Conservation (phyloP, 53 echinoderm and acorn worm species). For the Crossaster papposus region DNA sequence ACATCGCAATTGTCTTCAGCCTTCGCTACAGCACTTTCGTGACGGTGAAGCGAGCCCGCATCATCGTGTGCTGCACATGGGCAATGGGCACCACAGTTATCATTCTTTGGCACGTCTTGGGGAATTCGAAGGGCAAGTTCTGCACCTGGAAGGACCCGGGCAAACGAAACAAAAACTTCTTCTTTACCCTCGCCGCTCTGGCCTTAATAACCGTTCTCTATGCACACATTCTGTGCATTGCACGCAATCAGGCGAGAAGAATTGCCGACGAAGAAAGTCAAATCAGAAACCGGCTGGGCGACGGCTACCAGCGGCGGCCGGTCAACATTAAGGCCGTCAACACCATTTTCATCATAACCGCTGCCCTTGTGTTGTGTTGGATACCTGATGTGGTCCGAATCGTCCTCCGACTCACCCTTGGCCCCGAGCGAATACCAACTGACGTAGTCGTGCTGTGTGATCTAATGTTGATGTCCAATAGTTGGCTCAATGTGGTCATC, state of each 20-base stretch:
- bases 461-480: not conserved
- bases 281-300: not conserved
- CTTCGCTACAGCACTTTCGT: constrained; percentile 35
- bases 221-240: not conserved
- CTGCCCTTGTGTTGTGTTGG: not conserved
- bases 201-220: not conserved
- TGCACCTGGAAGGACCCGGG: constrained; percentile 6
- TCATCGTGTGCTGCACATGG: constrained; percentile 26
- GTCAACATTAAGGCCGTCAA: not conserved
- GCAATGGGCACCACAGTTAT: not conserved
- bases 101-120: not conserved
- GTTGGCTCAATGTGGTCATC: constrained; percentile 18
- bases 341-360: not conserved
- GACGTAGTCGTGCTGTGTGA: not conserved
- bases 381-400: not conserved
- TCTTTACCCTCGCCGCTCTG: not conserved
- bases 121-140: not conserved
- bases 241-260: not conserved
- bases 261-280: not conserved
- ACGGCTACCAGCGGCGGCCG: not conserved
- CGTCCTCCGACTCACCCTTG: not conserved
- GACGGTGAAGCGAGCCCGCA: constrained; percentile 34
- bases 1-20: constrained; percentile 47
- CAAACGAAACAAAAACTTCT: not conserved
- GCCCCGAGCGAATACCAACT: not conserved